Evolutionary conservation across 2,888 invertebrate species (phyloP), one percentile per base, ranked within the genome.

Genomic region (Ormia ochracea): DNA sequence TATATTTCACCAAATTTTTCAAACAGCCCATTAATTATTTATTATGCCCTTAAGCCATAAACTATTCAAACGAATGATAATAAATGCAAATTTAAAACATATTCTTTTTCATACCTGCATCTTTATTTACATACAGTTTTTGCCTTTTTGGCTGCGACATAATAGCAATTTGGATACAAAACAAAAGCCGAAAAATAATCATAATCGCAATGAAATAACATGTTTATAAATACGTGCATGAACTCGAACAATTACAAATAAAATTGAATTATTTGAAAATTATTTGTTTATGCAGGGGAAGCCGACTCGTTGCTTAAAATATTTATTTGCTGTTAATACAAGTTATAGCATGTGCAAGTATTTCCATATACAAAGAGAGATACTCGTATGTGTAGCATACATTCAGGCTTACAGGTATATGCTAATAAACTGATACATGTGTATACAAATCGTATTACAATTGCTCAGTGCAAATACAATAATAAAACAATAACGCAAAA

Each of bases 211-310:
- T 21, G 9, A 21, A 23, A 54, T 50, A 72, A 41, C 36, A 36
- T 36, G 73, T 4, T 45, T 45, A 14, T 17, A 17, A 17, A n/a
- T 19, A 41, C 23, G 59, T 43, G 58, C 38, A 56, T 56, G 48
- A 72, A 36, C n/a, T 41, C 33, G 48, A 61, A 61, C 61, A 63
- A 68, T 68, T 68, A 68, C 48, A 73, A 10, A 36, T 19, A 36
- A 63, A 78, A 78, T 78, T 78, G 61, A 68, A 73, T 78, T 78
- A 78, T 78, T 72, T 68, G 61, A 50, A 72, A 77, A 77, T 72
- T 61, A 72, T 78, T 72, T 78, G 72, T 72, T 74, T 66, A n/a
- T 58, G 41, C 19, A 48, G 26, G 48, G 7, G 56, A 56, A 56
- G 36, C 14, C 6, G 6, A 17, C 5, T 38, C n/a, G 38, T 65